Base-by-base conservation (phyloP, 2,888 invertebrate species). In the Neoscelio sp. region DNA sequence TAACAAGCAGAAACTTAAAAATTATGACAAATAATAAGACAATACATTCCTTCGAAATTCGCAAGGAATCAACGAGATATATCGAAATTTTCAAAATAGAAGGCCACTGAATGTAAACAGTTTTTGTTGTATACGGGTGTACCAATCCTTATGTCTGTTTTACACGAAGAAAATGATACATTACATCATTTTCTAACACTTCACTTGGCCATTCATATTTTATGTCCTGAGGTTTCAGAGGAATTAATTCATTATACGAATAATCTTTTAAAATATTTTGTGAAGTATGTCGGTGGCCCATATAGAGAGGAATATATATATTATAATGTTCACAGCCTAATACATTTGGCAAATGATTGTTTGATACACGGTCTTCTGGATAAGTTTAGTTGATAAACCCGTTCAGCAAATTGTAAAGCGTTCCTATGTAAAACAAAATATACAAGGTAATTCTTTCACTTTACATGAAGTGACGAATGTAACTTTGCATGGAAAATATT, bases 81-180 rank as follows among this genome's bases (percentile, higher is more conserved):
- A 5, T 20, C 30, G 13, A 30, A 62, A 2, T 7, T 30, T 4
- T 0, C 12, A 13, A 20, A 13, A 4, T 64, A 38, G 48, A 64
- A 64, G 23, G 48, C 48, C 0, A 52, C 20, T 7, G 42, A 73
- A 52, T 30, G 38, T 1, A n/a, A 38, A 20, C 10, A 13, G 13
- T 79, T 85, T 26, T 56, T 85, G 4, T 58, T 84, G 6, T 86
- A 85, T 42, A 71, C 81, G 10, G 86, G 85, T 5, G 80, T 83
- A n/a, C 67, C 80, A 28, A 78, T 84, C 17, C 62, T 86, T 8
- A 38, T 78, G 46, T 60, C 54, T 26, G 35, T 80, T 52, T 26
- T 83, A 8, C 48, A 60, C 17, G 4, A 23, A 23, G n/a, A 35
- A 10, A 44, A 62, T 17, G 40, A 71, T 0, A 18, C 54, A 10